Evolutionary conservation across 2,797 vertebrate species (phyloP), one percentile per base, ranked within the genome.

Genomic region (Hemibagrus guttatus): DNA sequence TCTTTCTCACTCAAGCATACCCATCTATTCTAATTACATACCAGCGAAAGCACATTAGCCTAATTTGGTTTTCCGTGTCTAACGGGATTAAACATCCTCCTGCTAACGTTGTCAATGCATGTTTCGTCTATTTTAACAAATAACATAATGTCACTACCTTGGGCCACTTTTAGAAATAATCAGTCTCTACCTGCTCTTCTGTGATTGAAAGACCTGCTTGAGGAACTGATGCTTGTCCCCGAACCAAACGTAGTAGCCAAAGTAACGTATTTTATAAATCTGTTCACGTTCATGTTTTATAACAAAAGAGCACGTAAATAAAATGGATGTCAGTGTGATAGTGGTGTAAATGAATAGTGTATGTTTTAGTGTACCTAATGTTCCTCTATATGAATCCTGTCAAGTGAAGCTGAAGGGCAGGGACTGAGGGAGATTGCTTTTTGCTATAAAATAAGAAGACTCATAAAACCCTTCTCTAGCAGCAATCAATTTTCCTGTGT

Each of bases 1-100:
- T 89, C 69, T 58, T 31, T 76, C 49, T 49, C 84, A 75, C 52
- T 82, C 78, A 85, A 58, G 83, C 64, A 75, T 83, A 85, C 68
- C 68, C 68, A 86, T 90, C 88, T 86, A 71, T 84, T 91, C 85
- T 78, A 92, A 91, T 90, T 88, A 87, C 92, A 91, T 91, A 90
- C 90, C 85, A 87, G 83, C 84, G 91, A 91, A 92, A 92, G 90
- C 88, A 87, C 58, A 85, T 91, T 91, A 89, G 71, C 86, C 88
- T 90, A 89, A 92, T 92, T 83, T 85, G 21, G 23, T 90, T 89
- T 86, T 90, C 83, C 59, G 79, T 61, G 23, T 89, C 85, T 90
- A 88, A n/a, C 85, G 63, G 72, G 79, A 80, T 84, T 81, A 85
- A 85, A 88, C 12, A 26, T 72, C 76, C 76, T 42, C 11, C 81